Evolutionary conservation across 2,888 invertebrate species (phyloP).

Genomic region (Megamerina dolium): DNA sequence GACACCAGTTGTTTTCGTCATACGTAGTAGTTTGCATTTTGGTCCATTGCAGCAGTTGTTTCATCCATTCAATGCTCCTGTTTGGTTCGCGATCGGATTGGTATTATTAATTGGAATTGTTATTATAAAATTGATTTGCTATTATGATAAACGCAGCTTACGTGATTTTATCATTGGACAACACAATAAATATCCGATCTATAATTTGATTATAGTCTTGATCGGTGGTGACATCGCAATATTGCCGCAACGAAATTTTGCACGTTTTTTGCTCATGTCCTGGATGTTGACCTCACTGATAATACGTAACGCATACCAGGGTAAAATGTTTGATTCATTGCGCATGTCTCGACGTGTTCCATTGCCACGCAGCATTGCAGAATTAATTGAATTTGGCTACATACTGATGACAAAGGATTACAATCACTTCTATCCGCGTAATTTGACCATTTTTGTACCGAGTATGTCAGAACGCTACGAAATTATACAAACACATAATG

Average conservation of each 20-base stretch:
- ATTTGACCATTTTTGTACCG: constrained; percentile 19
- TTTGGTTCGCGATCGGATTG: constrained; percentile 26
- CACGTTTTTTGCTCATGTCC: constrained; percentile 30
- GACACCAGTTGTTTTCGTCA: constrained; percentile 29
- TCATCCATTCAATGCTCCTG: constrained; percentile 25
- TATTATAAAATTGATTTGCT: constrained; percentile 4
- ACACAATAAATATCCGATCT: constrained; percentile 21
- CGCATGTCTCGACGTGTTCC: constrained; percentile 23
- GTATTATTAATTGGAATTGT: constrained; percentile 13
- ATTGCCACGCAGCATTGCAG: constrained; percentile 25
- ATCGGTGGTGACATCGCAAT: constrained; percentile 32
- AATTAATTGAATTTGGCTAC: constrained; percentile 25
- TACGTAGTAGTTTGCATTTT: constrained; percentile 23
- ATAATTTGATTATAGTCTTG: constrained; percentile 24
- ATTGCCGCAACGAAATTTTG: constrained; percentile 25
- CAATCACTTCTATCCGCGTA: constrained; percentile 27
- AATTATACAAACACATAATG: background rate
- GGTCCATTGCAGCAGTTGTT: constrained; percentile 26
- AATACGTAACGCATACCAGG: constrained; percentile 41
- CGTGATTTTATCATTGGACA: constrained; percentile 20
- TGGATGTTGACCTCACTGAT: constrained; percentile 36
- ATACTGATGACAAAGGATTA: constrained; percentile 21
- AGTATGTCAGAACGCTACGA: constrained; percentile 1
- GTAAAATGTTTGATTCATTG: constrained; percentile 37
- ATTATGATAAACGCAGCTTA: background rate